Evolutionary conservation across 2,888 invertebrate species (phyloP), one percentile per base, ranked within the genome.

Genomic region (Drosophila neoperkinsi): DNA sequence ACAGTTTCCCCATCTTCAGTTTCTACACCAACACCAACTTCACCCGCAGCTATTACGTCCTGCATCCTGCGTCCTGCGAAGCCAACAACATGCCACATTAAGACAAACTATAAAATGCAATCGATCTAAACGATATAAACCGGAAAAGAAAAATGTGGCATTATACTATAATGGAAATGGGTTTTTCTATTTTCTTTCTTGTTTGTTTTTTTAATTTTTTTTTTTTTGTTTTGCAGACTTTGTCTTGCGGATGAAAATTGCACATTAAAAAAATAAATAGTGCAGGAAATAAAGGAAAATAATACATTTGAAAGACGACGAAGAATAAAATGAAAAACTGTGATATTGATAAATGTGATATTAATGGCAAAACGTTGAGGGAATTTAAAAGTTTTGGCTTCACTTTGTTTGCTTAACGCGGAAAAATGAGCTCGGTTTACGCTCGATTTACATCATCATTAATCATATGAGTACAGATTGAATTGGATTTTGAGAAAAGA

Each of bases 51-150:
- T 61, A 71, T 64, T 64, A 30, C 74, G 58, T 64, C 74, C 57
- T 64, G 62, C 31, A 55, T 52, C 51, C 55, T 68, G 60, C 62
- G 61, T 63, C 63, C 77, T 72, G 59, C 21, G 72, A 67, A 50
- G 33, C 36, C 57, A 64, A 38, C 50, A 71, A 67, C 62, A 61
- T 60, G 58, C 68, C 72, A 84, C 91, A 90, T 85, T 85, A 85
- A 90, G 91, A 88, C 79, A 90, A 91, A 88, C 86, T 91, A 85
- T 90, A 91, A 91, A 91, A 91, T 86, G 86, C 91, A 91, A 91
- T 91, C 90, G 91, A 86, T 91, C 85, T 85, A 90, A 85, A 81
- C 68, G 81, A 81, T 88, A 90, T 83, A 90, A 85, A 76, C 90
- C 89, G 85, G 89, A 88, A 85, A 90, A 88, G 78, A 88, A 71